These are phyloP conservation scores for Nasonia giraulti DNA, from an alignment of 1,140 invertebrate genomes.

Conservation along the genomic window DNA sequence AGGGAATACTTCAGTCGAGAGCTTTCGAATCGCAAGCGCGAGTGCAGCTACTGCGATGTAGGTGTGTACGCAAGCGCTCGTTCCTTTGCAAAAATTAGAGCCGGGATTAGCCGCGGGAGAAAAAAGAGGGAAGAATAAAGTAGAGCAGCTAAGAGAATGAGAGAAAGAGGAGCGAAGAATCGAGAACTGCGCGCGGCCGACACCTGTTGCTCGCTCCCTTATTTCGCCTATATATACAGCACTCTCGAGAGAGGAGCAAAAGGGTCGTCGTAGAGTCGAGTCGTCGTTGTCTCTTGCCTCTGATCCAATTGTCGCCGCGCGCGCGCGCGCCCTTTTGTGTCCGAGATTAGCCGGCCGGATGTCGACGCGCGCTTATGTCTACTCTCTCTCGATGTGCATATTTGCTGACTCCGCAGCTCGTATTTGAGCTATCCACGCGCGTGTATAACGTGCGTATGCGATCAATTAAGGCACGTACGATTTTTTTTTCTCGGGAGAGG, in stretches of 20 bases:
- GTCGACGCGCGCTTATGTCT: neutral
- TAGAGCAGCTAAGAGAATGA: neutral
- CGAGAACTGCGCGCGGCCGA: neutral
- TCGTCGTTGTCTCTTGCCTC: slow-evolving; percentile 43
- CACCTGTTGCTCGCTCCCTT: neutral
- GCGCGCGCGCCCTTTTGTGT: slow-evolving; percentile 46
- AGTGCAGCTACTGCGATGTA: neutral
- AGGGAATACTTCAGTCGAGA: neutral
- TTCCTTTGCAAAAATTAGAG: no score
- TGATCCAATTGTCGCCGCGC: slow-evolving; percentile 48
- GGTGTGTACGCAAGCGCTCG: no score
- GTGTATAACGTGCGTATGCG: no score
- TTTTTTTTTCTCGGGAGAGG: no score
- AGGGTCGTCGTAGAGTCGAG: neutral
- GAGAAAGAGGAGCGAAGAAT: slow-evolving; percentile 1
- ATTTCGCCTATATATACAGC: neutral
- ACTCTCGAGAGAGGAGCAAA: slow-evolving; percentile 54
- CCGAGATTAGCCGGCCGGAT: slow-evolving; percentile 11
- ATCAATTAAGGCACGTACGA: no score
- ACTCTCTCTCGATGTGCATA: neutral
- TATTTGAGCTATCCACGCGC: neutral
- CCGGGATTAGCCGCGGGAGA: neutral
- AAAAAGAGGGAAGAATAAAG: neutral
- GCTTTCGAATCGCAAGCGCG: neutral
- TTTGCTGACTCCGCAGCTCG: neutral